Evolutionary conservation across 2,888 invertebrate species (phyloP), one percentile per base, ranked within the genome.

Genomic region (Amblyjoppa fuscipennis): DNA sequence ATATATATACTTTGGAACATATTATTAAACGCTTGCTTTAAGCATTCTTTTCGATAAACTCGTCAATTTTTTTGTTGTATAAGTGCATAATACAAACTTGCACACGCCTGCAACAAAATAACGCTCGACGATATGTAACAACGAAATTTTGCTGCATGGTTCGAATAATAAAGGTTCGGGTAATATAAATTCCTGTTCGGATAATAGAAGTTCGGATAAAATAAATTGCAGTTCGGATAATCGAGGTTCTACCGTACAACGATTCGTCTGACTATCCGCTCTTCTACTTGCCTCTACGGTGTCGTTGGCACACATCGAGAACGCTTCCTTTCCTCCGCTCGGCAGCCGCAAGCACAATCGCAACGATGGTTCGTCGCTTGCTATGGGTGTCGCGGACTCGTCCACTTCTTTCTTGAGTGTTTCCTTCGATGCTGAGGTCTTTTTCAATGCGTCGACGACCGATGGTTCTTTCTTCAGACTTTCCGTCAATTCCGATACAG

Each of bases 281-380:
- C 34, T 66, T 64, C 34, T 69, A 56, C 88, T 87, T 88, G 93
- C 94, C 88, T 91, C 91, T 87, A 94, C 87, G 51, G 93, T 94
- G 71, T 93, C 90, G 76, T 89, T 92, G 4, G 92, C 91, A 78
- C 89, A 90, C 91, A 94, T 93, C 13, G 92, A 90, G 77, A 94
- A 89, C 7, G 93, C 91, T 89, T 94, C 93, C 83, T 92, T 93
- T 70, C 91, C 91, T 71, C 94, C 94, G 87, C 89, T 92, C 68
- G 94, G 94, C 81, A 94, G 82, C 88, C 94, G 90, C 74, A 94
- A 86, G 84, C 94, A 94, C 64, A 94, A 87, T 84, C 93, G 90
- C 83, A 94, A 80, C 59, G 88, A 88, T 28, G 93, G 92, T 83
- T 91, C 91, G 70, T 91, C 91, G 64, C 79, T 80, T 34, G 83